These are phyloP conservation scores for Stomatorhinus walkeri DNA, from an alignment of 2,797 vertebrate species.

Conservation along the genomic window DNA sequence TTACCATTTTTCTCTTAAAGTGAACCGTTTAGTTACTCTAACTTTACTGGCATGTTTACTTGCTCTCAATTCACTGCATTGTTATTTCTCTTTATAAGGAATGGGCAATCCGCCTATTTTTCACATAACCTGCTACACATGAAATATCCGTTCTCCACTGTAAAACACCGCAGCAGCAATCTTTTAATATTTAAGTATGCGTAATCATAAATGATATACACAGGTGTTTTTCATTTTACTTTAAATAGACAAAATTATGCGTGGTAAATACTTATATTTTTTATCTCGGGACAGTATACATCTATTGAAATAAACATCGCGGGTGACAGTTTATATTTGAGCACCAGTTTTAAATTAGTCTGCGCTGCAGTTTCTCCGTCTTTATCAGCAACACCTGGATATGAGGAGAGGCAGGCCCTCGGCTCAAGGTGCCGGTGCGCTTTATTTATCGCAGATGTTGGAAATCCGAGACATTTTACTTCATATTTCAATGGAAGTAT, in stretches of 20 bases:
- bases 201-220: not conserved
- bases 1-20: not conserved
- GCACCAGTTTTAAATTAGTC: slow-evolving; percentile 43
- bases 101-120: not conserved
- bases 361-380: slow-evolving; percentile 33
- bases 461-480: slow-evolving; percentile 45
- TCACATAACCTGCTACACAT: not conserved
- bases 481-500: slow-evolving; percentile 38
- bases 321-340: slow-evolving; percentile 38
- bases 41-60: not conserved
- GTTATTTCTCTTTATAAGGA: not conserved
- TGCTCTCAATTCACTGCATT: not conserved
- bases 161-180: not conserved
- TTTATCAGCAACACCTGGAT: slow-evolving; percentile 52
- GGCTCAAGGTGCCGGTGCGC: slow-evolving; percentile 43
- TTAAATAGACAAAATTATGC: not conserved
- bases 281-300: not conserved
- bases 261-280: not conserved
- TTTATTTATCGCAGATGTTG: slow-evolving; percentile 50
- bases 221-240: not conserved
- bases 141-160: not conserved
- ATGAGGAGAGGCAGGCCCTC: slow-evolving; percentile 33
- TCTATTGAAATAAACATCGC: slow-evolving; percentile 28
- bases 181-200: not conserved
- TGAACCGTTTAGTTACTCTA: not conserved